These are phyloP conservation scores for Sclerodermus sp. DNA, from an alignment of 2,888 invertebrate species.

Conservation along the genomic window DNA sequence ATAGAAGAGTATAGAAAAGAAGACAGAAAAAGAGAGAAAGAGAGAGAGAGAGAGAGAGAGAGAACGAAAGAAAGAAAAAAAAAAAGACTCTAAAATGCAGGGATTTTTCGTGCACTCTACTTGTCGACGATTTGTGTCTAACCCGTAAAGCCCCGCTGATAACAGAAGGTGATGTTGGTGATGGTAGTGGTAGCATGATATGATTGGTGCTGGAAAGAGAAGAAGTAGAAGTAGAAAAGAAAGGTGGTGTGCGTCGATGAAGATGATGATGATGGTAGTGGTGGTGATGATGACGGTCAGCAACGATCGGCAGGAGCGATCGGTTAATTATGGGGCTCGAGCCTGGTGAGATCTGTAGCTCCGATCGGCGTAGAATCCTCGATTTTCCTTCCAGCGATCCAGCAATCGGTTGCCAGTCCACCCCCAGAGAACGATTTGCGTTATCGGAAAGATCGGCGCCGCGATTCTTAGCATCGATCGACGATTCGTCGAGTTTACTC, in stretches of 20 bases:
- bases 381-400: neutral
- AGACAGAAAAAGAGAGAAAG: neutral
- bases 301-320: neutral
- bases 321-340: neutral
- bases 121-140: slow-evolving; percentile 42
- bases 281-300: slow-evolving; percentile 15
- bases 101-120: slow-evolving; percentile 34
- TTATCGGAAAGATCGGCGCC: too few species aligned
- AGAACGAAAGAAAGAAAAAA: neutral
- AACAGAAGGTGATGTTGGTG: slow-evolving; percentile 41
- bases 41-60: neutral
- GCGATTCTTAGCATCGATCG: too few species aligned
- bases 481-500: too few species aligned
- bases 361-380: neutral
- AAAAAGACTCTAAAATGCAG: neutral
- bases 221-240: slow-evolving; percentile 52
- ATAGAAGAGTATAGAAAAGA: too few species aligned
- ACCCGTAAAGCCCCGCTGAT: slow-evolving; percentile 45
- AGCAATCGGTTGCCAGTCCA: neutral
- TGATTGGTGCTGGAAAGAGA: slow-evolving; percentile 54
- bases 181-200: slow-evolving; percentile 47
- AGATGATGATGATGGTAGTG: slow-evolving; percentile 26
- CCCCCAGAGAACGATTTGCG: too few species aligned
- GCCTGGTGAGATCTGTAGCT: neutral
- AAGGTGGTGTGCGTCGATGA: slow-evolving; percentile 42